A percentile compares a stretch with the other conserved stretches of the same genome.
These are phyloP conservation scores for Chrysomallon squamiferum DNA, from an alignment of 1,140 invertebrate genomes.

Conservation along the genomic window DNA sequence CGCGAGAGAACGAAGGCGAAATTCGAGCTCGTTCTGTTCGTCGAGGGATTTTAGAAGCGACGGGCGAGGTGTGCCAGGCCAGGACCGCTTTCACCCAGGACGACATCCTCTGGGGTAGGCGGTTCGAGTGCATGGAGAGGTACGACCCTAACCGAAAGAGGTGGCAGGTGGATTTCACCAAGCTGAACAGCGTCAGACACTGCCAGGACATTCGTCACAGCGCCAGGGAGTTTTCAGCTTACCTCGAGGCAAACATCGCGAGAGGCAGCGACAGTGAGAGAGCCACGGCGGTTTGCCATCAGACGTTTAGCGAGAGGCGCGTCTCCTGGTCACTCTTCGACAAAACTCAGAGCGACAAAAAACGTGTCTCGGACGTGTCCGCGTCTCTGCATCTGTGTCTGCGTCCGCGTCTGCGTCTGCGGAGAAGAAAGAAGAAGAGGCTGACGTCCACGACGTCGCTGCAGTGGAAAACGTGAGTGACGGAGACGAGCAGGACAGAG, in stretches of 20 bases:
- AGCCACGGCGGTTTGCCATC: no score
- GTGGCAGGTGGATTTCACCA: conserved; percentile 52
- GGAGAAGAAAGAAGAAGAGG: no score
- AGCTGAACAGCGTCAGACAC: conserved; percentile 51
- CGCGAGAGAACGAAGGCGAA: conserved; percentile 84
- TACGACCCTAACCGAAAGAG: conserved; percentile 47
- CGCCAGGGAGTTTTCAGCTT: conserved; percentile 43
- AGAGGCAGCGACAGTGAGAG: no score
- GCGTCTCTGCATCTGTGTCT: no score
- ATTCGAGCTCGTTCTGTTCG: conserved; percentile 94
- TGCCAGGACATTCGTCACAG: conserved; percentile 49
- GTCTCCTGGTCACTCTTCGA: no score
- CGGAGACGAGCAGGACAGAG: no score
- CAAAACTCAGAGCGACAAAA: no score
- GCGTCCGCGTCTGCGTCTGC: no score
- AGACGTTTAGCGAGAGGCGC: no score
- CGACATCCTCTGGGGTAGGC: conserved; percentile 66
- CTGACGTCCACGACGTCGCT: no score
- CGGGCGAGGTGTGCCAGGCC: conserved; percentile 63
- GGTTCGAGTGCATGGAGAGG: conserved; percentile 61
- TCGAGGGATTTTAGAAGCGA: conserved; percentile 78
- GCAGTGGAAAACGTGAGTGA: no score
- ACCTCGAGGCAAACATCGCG: conserved; percentile 5
- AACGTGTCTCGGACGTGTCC: no score
- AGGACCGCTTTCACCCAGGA: conserved; percentile 64